A percentile compares a stretch with the other conserved stretches of the same genome.
Conservation (phyloP, 2,113 vertebrate genomes). For the Spilogale gracilis region DNA sequence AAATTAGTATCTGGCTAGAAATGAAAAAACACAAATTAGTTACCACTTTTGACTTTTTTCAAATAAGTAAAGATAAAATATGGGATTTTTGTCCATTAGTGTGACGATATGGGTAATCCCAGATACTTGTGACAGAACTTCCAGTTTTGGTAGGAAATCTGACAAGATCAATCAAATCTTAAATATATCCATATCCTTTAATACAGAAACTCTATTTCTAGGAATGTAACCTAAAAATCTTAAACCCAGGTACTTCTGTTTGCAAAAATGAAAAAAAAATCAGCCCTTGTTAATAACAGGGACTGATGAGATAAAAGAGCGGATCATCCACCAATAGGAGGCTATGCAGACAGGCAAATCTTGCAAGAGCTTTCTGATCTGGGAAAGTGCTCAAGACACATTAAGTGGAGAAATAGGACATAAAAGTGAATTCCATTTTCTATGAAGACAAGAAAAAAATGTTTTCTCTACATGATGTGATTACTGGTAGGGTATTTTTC, state of each 20-base stretch:
- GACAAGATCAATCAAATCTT: neutral
- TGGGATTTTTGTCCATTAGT: neutral
- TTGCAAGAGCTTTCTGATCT: neutral
- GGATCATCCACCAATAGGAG: neutral
- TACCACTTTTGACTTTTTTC: neutral
- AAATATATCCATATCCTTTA: conserved; percentile 9
- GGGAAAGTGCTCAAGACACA: neutral
- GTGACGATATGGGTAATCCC: neutral
- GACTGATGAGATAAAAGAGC: neutral
- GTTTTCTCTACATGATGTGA: neutral
- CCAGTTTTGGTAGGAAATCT: neutral
- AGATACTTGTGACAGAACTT: neutral
- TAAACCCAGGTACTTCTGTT: neutral
- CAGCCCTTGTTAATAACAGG: neutral
- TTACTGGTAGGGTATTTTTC: neutral
- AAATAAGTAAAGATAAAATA: neutral
- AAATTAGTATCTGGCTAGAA: neutral
- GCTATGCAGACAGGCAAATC: neutral
- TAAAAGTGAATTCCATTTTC: neutral
- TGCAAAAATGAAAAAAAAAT: conserved; percentile 45
- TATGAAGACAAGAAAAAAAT: neutral
- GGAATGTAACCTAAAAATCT: neutral
- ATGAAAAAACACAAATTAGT: neutral
- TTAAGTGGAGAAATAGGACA: neutral
- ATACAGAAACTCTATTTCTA: neutral